A percentile compares a stretch with the other conserved stretches of the same genome.
phyloP scores from a whole-genome alignment of 2,113 vertebrate genomes.

The Pseudopodoces humilis region DNA sequence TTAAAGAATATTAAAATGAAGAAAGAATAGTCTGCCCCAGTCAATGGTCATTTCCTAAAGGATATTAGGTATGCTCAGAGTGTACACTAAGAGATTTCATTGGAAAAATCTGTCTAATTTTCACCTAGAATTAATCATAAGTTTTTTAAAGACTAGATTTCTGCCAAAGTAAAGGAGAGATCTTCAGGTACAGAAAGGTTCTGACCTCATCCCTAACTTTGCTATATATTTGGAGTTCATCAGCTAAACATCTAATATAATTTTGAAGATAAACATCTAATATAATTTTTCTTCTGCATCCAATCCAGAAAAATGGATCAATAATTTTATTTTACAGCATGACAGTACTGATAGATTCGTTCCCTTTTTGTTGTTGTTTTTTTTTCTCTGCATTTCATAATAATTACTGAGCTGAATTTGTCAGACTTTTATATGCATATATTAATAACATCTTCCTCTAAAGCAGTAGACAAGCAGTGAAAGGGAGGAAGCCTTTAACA shows the following conservation, averaged over 20 bases:
- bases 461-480: neutral
- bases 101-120: neutral
- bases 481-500: neutral
- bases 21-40: neutral
- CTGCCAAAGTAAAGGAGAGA: neutral
- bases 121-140: neutral
- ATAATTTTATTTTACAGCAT: neutral
- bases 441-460: neutral
- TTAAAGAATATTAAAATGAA: fast-evolving
- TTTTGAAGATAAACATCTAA: neutral
- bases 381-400: neutral
- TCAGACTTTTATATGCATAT: neutral
- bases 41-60: neutral
- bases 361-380: neutral
- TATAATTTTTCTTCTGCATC: neutral
- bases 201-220: neutral
- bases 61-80: neutral
- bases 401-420: neutral
- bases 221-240: neutral
- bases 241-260: neutral
- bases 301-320: neutral
- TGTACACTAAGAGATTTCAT: neutral
- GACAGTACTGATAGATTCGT: neutral
- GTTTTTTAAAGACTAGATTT: neutral
- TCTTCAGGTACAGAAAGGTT: neutral